phyloP scores from a whole-genome alignment of 2,797 vertebrate genomes.

The Buphagus erythrorhynchus region DNA sequence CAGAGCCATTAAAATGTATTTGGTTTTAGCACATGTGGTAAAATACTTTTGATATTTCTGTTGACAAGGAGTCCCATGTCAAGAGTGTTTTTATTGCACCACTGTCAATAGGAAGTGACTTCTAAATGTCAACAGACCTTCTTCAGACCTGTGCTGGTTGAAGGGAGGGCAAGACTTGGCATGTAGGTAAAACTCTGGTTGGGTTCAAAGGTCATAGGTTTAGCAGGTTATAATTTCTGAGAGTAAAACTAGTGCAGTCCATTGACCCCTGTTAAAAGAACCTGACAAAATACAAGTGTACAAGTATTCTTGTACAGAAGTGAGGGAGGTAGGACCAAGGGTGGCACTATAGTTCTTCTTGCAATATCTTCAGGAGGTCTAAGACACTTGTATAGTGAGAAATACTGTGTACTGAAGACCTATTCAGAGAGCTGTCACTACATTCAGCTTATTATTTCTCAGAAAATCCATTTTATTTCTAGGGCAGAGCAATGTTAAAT shows the following conservation, averaged over 20 bases:
- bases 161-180: background rate
- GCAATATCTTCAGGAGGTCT: background rate
- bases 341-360: background rate
- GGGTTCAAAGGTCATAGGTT: constrained; percentile 60
- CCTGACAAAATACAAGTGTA: background rate
- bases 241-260: constrained; percentile 23
- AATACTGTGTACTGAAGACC: background rate
- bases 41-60: background rate
- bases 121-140: background rate
- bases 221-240: constrained; percentile 73
- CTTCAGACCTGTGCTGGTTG: background rate
- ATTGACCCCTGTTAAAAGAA: constrained; percentile 23
- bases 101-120: background rate
- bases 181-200: background rate
- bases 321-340: background rate
- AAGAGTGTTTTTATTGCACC: background rate
- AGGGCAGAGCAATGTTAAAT: background rate
- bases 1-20: background rate
- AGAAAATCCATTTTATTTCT: constrained; percentile 9
- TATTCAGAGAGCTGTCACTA: background rate
- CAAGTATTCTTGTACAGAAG: background rate
- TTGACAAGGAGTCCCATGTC: background rate
- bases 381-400: background rate
- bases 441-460: constrained; percentile 1
- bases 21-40: background rate